These are phyloP conservation scores for Antrozous pallidus DNA, from an alignment of 2,797 vertebrate genomes.

Conservation along the genomic window DNA sequence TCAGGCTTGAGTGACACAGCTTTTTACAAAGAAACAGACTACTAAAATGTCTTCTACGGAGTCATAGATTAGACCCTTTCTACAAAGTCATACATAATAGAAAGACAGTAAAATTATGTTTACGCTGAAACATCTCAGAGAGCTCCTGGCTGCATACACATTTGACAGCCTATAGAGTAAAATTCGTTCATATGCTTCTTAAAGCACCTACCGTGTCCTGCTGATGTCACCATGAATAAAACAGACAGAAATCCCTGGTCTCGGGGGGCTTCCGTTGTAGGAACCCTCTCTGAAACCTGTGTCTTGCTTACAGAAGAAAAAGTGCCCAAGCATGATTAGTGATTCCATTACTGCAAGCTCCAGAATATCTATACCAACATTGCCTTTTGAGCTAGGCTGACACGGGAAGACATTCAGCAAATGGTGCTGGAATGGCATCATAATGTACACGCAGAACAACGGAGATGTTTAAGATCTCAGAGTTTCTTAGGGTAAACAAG, in stretches of 20 bases:
- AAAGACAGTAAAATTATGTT: conserved; percentile 43
- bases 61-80: neutral
- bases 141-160: neutral
- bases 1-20: neutral
- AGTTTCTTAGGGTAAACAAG: conserved; percentile 1
- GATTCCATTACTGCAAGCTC: neutral
- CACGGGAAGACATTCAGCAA: neutral
- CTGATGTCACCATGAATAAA: neutral
- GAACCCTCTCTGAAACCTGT: neutral
- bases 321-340: neutral
- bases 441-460: neutral
- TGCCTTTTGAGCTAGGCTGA: neutral
- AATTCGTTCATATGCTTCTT: neutral
- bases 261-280: neutral
- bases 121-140: neutral
- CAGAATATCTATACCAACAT: neutral
- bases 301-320: neutral
- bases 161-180: neutral
- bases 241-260: neutral
- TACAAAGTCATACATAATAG: neutral
- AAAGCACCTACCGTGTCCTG: neutral
- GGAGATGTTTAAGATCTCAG: neutral
- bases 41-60: neutral
- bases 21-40: neutral
- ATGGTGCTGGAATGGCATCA: neutral